Base-by-base conservation (phyloP, 1,140 invertebrate species). In the Drosophila azteca region DNA sequence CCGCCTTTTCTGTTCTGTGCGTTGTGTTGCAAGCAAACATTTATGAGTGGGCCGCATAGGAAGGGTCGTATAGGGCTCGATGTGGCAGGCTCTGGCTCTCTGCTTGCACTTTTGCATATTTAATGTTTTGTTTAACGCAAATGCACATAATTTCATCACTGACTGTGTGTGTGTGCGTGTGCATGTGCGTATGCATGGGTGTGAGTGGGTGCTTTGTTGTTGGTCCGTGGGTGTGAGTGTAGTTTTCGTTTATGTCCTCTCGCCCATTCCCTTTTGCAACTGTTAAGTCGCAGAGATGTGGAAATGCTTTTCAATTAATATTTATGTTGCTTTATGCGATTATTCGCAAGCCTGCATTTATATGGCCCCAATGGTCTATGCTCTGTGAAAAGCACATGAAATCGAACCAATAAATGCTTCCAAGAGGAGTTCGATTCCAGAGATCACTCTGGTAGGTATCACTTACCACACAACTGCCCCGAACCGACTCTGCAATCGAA, bases 101-200 rank as follows among this genome's bases (percentile, higher is more conserved):
- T 53, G 62, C 69, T 58, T 82, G 83, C 83, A 88, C 83, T 87
- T 88, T 87, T 87, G 83, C 79, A 87, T 87, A 87, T 79, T 87
- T 87, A 87, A 87, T 88, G 83, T 78, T 87, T 88, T 88, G 83
- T 88, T 87, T 87, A 87, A 87, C 83, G 83, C 83, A 88, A 89
- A 89, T 87, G 83, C 77, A 87, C 83, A 87, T 88, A 87, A 87
- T 87, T 87, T 87, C 83, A 88, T 88, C 81, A 87, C 53, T 53
- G 64, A 60, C 64, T 17, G 55, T 52, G 70, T 58, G 59, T 29
- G 63, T 57, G 35, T 22, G 35, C 48, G 65, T 64, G 20, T 68
- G 39, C 9, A 6, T 50, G 6, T 54, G 15, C 49, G 43, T 51
- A 20, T 73, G 53, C 45, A 55, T 75, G 54, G 52, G 24, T 49